Base-by-base conservation (phyloP, 2,797 vertebrate species). In the Epinephelus awoara region DNA sequence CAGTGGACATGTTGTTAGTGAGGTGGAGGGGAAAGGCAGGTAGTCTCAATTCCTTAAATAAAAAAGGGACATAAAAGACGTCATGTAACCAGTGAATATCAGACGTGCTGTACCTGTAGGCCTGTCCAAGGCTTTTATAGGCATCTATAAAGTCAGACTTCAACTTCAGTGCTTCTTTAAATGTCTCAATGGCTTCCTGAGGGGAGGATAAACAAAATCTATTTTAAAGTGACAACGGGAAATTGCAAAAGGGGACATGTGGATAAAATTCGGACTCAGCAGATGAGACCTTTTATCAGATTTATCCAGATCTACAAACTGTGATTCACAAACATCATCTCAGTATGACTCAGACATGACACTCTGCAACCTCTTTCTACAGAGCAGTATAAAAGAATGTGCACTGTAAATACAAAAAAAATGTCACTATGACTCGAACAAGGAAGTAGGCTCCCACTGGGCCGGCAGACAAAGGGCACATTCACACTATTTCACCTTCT, bases 71-170 rank as follows among this genome's bases (percentile, higher is more conserved):
- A 9, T 0, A 3, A 2, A 57, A 42, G 8, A 46, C 6, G 54
- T 55, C 2, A 61, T 12, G 42, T 1, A 3, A 44, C 25, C 13
- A 1, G 17, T 23, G 4, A 23, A n/a, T 2, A 40, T 5, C 5
- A 59, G 40, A 14, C 1, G 5, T 5, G 4, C 15, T 25, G 34
- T 74, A 99, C 98, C 98, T 97, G 92, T 99, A 99, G 18, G 98
- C 98, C 92, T 99, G 98, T 6, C 98, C 98, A 1, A 99, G 95
- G 86, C 98, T 99, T 94, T 99, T 99, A 90, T 99, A 98, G 0
- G 98, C 98, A 88, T 99, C 98, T 80, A 98, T 98, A 61, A 99
- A 99, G 85, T 99, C 97, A 34, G 96, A 94, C 93, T 99, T 99
- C 85, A 99, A 94, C 84, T 97, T 99, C 84, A 99, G 87, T 9